Evolutionary conservation across 2,113 vertebrate genomes (phyloP).

Genomic region (Actenoides hombroni): DNA sequence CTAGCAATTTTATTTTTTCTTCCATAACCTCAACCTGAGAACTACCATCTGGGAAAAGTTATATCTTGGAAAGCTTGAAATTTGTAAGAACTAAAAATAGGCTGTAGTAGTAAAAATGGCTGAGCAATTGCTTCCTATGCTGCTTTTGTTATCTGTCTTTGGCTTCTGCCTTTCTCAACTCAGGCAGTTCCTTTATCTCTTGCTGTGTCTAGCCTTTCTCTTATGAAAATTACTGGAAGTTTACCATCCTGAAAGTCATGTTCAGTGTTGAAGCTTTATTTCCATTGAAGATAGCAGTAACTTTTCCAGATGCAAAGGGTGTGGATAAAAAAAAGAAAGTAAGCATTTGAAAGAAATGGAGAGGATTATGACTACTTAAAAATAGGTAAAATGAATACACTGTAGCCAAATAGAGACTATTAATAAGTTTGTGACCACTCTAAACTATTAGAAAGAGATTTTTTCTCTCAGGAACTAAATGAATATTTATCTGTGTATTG

Average conservation of each 20-base stretch:
- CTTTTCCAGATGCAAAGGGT: not conserved
- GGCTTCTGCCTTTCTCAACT: not conserved
- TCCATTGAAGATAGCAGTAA: not conserved
- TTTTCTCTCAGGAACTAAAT: not conserved
- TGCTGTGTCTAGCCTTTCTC: not conserved
- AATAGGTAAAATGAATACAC: not conserved
- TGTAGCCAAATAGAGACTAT: not conserved
- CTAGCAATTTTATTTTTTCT: not conserved
- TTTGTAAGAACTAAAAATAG: not conserved
- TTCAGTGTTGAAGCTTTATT: not conserved
- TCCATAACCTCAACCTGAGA: not conserved
- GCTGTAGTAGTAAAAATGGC: not conserved
- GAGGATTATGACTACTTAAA: not conserved
- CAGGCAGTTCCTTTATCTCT: not conserved
- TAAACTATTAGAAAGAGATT: not conserved
- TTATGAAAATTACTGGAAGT: not conserved
- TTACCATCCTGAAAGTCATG: not conserved
- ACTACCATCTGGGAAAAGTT: not conserved
- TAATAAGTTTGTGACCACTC: not conserved
- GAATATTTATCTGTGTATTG: not conserved
- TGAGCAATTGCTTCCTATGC: not conserved
- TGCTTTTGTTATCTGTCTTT: not conserved
- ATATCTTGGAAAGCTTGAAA: not conserved
- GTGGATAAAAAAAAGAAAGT: not conserved
- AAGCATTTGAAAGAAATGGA: not conserved